phyloP scores from a whole-genome alignment of 2,888 invertebrate species.

The Craniophora ligustri region DNA sequence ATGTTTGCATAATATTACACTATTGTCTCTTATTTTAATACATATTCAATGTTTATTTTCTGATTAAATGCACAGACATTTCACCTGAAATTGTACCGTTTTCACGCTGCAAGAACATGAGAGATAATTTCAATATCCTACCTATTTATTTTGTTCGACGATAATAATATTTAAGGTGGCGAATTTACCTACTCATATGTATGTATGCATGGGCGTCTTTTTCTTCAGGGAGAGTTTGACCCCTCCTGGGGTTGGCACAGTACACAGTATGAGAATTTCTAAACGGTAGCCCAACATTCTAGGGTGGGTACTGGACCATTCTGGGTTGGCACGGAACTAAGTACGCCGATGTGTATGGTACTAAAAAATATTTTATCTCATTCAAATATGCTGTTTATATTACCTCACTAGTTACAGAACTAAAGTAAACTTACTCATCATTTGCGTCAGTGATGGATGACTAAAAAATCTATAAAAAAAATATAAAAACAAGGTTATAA shows the following conservation, averaged over 20 bases:
- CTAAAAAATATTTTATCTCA: neutral
- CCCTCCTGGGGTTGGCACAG: too few relatives aligned
- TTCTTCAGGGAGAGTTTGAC: too few relatives aligned
- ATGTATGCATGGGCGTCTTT: too few relatives aligned
- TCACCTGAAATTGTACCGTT: neutral
- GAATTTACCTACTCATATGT: too few relatives aligned
- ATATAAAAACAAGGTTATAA: constrained; percentile 16
- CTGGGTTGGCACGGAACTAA: too few relatives aligned
- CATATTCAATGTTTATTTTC: neutral
- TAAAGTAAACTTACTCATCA: constrained; percentile 2
- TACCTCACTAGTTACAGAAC: neutral
- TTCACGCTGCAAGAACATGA: neutral
- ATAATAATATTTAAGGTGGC: too few relatives aligned
- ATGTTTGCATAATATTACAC: neutral
- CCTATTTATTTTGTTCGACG: too few relatives aligned
- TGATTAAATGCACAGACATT: neutral
- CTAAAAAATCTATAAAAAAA: constrained; percentile 15
- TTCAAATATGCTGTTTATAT: neutral
- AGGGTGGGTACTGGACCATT: too few relatives aligned
- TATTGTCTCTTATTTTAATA: neutral
- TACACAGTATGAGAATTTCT: too few relatives aligned
- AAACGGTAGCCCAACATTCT: too few relatives aligned
- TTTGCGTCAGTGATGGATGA: constrained; percentile 2
- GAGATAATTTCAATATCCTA: neutral
- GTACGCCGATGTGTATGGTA: neutral